Conservation (phyloP, 2,888 invertebrate genomes). For the Ochropleura leucogaster region DNA sequence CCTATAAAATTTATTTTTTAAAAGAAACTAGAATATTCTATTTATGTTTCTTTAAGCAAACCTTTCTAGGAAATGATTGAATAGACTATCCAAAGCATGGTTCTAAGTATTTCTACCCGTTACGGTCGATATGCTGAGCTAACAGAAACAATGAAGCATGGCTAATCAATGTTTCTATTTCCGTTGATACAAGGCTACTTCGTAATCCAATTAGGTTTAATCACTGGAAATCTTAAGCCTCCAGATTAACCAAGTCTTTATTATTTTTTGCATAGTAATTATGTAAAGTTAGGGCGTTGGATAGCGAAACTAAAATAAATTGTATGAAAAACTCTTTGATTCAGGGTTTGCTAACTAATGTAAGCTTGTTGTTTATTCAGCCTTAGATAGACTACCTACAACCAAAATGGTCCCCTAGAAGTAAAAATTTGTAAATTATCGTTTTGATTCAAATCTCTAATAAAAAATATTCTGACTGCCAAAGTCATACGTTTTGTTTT, state of each 20-base stretch:
- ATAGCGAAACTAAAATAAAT: conserved; percentile 19
- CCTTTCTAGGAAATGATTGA: conserved; percentile 13
- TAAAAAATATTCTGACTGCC: too few relatives aligned
- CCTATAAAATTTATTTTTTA: neutral
- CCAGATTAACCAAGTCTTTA: conserved; percentile 16
- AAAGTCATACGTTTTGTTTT: too few relatives aligned
- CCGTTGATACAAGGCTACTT: conserved; percentile 44
- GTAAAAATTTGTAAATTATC: too few relatives aligned
- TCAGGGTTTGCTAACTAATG: neutral
- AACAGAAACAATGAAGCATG: conserved; percentile 29
- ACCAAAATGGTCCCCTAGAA: neutral
- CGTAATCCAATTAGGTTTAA: conserved; percentile 53
- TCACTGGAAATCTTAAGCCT: conserved; percentile 28
- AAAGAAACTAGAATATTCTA: neutral
- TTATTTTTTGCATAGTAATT: conserved; percentile 33
- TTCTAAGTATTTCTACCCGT: conserved; percentile 20
- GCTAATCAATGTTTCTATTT: conserved; percentile 49
- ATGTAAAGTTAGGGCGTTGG: neutral
- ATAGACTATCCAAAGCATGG: neutral
- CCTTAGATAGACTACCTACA: too few relatives aligned
- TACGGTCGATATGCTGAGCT: conserved; percentile 10
- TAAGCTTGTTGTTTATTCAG: neutral
- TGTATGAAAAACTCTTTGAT: conserved; percentile 1
- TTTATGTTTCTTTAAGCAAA: neutral
- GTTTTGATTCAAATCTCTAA: too few relatives aligned